Evolutionary conservation across 2,888 invertebrate genomes (phyloP).

Genomic region (Hydraecia micacea): DNA sequence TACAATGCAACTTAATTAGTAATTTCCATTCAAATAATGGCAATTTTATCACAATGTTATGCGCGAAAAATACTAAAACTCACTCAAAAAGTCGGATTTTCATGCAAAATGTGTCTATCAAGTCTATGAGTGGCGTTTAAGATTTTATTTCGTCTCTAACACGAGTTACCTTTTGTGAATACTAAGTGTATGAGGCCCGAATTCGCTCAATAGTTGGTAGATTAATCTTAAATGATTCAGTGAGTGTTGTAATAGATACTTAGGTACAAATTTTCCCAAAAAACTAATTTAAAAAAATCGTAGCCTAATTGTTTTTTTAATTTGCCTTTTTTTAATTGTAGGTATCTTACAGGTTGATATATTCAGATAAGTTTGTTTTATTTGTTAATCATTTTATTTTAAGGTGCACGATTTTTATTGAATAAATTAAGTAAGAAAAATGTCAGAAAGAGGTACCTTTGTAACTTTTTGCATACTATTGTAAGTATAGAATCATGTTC

Average conservation of each 20-base stretch:
- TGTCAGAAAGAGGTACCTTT: neutral
- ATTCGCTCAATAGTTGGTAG: neutral
- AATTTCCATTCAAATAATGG: constrained; percentile 23
- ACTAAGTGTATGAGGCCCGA: constrained; percentile 39
- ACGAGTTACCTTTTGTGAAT: constrained; percentile 45
- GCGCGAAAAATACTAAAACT: neutral
- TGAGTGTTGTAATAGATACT: constrained; percentile 16
- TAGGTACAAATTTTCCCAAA: neutral
- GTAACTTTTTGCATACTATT: neutral
- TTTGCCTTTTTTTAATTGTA: neutral
- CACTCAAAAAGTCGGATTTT: constrained; percentile 32
- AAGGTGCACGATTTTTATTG: neutral
- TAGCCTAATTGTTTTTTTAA: neutral
- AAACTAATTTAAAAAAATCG: neutral
- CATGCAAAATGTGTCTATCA: constrained; percentile 23
- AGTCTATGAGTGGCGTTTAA: constrained; percentile 20
- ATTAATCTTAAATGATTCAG: constrained; percentile 18
- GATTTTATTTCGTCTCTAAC: constrained; percentile 40
- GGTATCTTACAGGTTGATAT: neutral
- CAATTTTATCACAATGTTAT: constrained; percentile 22
- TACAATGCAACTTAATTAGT: neutral
- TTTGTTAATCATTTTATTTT: neutral
- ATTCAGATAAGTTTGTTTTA: neutral
- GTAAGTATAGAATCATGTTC: neutral
- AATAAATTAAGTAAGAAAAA: neutral